These are phyloP conservation scores for Dromiciops gliroides DNA, from an alignment of 2,113 vertebrate species.

Conservation along the genomic window DNA sequence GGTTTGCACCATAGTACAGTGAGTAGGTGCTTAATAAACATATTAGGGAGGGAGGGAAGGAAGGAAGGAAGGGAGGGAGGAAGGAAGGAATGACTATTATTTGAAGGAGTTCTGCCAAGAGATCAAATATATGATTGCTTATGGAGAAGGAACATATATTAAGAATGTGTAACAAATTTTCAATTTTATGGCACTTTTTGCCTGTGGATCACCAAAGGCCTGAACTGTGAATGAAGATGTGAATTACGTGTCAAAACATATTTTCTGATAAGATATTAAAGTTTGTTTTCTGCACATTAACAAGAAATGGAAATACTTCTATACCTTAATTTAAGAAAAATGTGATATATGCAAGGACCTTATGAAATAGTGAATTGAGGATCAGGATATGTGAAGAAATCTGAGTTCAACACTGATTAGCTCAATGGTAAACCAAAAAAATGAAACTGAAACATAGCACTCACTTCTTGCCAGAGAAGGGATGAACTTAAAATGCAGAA, in stretches of 20 bases:
- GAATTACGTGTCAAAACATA: neutral
- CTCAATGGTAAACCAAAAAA: neutral
- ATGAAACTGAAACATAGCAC: neutral
- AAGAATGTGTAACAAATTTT: neutral
- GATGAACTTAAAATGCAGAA: neutral
- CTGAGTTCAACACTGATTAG: neutral
- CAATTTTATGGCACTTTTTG: neutral
- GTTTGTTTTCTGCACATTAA: neutral
- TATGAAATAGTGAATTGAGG: neutral
- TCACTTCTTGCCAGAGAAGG: neutral
- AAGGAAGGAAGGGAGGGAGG: neutral
- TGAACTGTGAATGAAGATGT: neutral
- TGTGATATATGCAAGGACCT: neutral
- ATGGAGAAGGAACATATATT: neutral
- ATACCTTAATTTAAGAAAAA: neutral
- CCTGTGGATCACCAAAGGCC: neutral
- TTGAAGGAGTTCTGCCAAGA: slow-evolving; percentile 22
- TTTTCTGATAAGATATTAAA: neutral
- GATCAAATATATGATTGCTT: slow-evolving; percentile 7
- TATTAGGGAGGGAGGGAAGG: neutral
- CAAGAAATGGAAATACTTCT: slow-evolving; percentile 24
- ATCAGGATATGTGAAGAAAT: neutral
- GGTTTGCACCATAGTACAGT: neutral
- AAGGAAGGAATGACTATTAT: neutral
- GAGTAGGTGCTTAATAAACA: neutral